These are phyloP conservation scores for Catharus minimus DNA, from an alignment of 2,113 vertebrate species.

Conservation along the genomic window DNA sequence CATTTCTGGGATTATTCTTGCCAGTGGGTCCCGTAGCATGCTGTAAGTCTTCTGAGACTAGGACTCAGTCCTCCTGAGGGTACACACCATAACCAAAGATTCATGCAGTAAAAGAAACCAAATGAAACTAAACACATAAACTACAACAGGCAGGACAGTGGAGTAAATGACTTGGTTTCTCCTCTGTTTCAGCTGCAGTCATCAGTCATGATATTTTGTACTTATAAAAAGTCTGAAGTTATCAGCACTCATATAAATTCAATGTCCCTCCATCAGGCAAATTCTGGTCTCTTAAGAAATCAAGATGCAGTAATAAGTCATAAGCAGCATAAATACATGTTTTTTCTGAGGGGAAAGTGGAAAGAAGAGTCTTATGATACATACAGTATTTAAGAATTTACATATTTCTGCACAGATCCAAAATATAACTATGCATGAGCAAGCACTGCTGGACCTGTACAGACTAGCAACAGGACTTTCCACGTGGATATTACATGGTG, in stretches of 20 bases:
- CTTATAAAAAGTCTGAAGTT: neutral
- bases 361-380: neutral
- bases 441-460: neutral
- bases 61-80: neutral
- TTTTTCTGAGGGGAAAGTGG: neutral
- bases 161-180: neutral
- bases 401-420: neutral
- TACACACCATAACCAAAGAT: neutral
- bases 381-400: neutral
- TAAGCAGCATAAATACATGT: neutral
- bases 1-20: neutral
- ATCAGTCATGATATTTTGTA: neutral
- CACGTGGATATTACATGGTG: neutral
- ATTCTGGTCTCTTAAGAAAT: neutral
- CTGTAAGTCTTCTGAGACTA: neutral
- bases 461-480: neutral
- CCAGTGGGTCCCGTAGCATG: neutral
- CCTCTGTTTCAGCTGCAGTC: neutral
- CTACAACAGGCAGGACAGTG: neutral
- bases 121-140: neutral
- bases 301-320: neutral
- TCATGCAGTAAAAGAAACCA: neutral
- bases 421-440: neutral
- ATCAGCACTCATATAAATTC: neutral
- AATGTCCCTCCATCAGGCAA: neutral